Evolutionary conservation across 1,140 invertebrate species (phyloP).

Genomic region (Temnothorax nylanderi): DNA sequence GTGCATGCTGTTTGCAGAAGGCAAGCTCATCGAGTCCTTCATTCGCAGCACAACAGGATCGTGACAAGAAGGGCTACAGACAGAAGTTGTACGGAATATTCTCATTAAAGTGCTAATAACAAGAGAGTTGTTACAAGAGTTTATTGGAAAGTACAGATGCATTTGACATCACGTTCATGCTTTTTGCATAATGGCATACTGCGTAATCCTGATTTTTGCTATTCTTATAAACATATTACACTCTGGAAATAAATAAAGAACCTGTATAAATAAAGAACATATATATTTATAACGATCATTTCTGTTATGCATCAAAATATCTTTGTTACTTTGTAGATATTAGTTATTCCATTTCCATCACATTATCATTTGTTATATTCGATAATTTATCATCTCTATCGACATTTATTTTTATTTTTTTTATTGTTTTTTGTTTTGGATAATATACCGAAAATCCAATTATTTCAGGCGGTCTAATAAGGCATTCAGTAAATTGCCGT

Average conservation of each 20-base stretch:
- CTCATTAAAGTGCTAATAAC: slow-evolving; percentile 14
- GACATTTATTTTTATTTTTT: background rate
- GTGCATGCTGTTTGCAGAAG: background rate
- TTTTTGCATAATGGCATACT: background rate
- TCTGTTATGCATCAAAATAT: background rate
- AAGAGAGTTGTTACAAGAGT: background rate
- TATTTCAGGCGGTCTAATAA: background rate
- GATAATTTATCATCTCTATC: background rate
- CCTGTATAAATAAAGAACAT: background rate
- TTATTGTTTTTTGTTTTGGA: background rate
- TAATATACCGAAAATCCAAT: background rate
- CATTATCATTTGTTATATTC: background rate
- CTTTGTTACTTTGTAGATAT: background rate
- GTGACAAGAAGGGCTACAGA: background rate
- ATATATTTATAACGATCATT: background rate
- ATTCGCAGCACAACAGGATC: background rate
- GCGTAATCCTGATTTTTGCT: background rate
- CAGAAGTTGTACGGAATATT: background rate
- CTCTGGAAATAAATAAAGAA: background rate
- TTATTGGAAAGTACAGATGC: background rate
- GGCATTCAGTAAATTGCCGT: background rate
- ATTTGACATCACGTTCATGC: background rate
- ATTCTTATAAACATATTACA: background rate
- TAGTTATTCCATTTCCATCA: background rate
- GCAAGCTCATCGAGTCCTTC: background rate